Evolutionary conservation across 2,797 vertebrate genomes (phyloP).

Genomic region (Propithecus deckenii): DNA sequence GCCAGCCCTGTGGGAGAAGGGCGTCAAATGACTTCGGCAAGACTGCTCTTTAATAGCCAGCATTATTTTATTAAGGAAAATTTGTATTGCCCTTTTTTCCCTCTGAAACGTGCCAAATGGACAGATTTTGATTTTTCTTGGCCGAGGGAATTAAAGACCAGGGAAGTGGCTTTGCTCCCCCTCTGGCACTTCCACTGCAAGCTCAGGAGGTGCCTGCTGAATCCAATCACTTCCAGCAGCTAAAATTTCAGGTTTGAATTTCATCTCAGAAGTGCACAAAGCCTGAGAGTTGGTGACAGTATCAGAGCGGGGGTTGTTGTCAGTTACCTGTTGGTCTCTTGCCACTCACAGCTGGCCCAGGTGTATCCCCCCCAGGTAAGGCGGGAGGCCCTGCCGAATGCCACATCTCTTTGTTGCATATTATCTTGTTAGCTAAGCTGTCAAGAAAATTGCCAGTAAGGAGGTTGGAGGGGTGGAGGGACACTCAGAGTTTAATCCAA

Average conservation of each 20-base stretch:
- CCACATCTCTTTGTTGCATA: slow-evolving; percentile 79
- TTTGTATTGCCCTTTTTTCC: slow-evolving; percentile 69
- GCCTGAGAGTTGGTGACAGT: slow-evolving; percentile 74
- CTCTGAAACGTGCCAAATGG: slow-evolving; percentile 67
- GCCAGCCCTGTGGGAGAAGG: slow-evolving; percentile 73
- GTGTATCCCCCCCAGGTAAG: slow-evolving; percentile 87
- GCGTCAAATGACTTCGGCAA: slow-evolving; percentile 70
- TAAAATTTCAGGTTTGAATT: slow-evolving; percentile 76
- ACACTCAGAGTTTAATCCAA: slow-evolving; percentile 86
- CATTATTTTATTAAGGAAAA: slow-evolving; percentile 79
- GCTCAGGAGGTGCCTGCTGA: slow-evolving; percentile 66
- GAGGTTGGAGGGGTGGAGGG: slow-evolving; percentile 52
- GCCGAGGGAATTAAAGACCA: slow-evolving; percentile 62
- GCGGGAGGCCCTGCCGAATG: slow-evolving; percentile 80
- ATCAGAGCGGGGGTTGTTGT: slow-evolving; percentile 70
- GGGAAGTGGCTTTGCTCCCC: slow-evolving; percentile 49
- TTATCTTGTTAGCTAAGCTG: slow-evolving; percentile 83
- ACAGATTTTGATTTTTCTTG: slow-evolving; percentile 71
- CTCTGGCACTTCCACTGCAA: slow-evolving; percentile 9
- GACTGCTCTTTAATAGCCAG: slow-evolving; percentile 74
- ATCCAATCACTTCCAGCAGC: slow-evolving; percentile 71
- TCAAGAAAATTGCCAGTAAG: slow-evolving; percentile 79
- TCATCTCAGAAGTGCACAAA: slow-evolving; percentile 65
- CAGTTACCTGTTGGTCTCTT: slow-evolving; percentile 81
- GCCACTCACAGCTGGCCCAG: slow-evolving; percentile 84